These are phyloP conservation scores for Eudiplozoon nipponicum DNA, from an alignment of 2,888 invertebrate species.

Conservation along the genomic window DNA sequence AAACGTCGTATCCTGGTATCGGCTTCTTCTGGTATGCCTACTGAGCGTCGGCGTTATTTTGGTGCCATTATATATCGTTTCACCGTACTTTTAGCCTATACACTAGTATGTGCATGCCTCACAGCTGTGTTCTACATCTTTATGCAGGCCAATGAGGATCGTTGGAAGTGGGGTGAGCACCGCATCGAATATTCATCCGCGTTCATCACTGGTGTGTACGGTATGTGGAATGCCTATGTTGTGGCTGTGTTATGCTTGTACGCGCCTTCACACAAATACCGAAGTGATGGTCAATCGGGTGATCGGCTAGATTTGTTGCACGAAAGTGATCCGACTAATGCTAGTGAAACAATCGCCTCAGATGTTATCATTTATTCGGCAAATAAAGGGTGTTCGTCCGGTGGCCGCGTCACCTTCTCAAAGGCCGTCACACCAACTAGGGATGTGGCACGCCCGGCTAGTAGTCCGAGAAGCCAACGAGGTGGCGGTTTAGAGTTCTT, in stretches of 20 bases:
- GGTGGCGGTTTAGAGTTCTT: no score
- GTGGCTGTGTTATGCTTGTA: slow-evolving; percentile 67
- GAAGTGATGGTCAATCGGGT: no score
- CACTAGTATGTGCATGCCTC: slow-evolving; percentile 60
- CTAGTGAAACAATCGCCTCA: no score
- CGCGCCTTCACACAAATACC: slow-evolving; percentile 39
- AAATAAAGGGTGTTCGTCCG: no score
- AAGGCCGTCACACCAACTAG: no score
- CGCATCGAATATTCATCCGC: slow-evolving; percentile 70
- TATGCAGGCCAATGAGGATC: slow-evolving; percentile 38
- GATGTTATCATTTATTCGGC: no score
- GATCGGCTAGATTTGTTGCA: no score
- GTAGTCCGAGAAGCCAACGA: no score
- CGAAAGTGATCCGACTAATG: no score
- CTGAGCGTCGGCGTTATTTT: slow-evolving; percentile 57
- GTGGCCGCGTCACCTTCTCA: no score
- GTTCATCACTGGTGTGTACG: slow-evolving; percentile 82
- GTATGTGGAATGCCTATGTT: slow-evolving; percentile 99
- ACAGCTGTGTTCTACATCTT: slow-evolving; percentile 74
- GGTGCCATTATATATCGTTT: slow-evolving; percentile 84
- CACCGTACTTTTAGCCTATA: slow-evolving; percentile 76
- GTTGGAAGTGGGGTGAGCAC: slow-evolving; percentile 58
- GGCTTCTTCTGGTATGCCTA: slow-evolving; percentile 74
- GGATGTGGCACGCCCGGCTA: no score
- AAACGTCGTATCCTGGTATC: slow-evolving; percentile 44